phyloP scores from a whole-genome alignment of 1,140 invertebrate genomes.

The Anastrepha obliqua region DNA sequence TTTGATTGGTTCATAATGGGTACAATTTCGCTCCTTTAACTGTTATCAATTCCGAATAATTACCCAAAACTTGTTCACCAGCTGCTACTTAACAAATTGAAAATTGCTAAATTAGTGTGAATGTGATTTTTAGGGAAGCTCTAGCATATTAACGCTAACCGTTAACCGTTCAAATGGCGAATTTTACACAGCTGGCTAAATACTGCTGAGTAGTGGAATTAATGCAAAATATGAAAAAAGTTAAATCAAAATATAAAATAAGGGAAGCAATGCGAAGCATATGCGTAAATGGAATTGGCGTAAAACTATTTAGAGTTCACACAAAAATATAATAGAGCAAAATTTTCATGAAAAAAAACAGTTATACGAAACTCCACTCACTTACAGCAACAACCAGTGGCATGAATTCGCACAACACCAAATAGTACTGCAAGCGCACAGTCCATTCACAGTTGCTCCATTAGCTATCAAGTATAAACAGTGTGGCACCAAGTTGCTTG shows the following conservation, averaged over 20 bases:
- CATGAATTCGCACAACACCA: not conserved
- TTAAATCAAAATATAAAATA: not conserved
- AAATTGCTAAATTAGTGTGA: not conserved
- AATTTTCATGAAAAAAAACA: too few species aligned
- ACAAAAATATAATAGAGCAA: too few species aligned
- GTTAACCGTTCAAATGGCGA: not conserved
- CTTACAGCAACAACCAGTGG: not conserved
- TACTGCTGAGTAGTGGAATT: too few species aligned
- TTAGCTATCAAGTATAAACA: not conserved
- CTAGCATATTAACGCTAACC: not conserved
- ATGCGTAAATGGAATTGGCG: not conserved
- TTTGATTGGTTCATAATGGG: too few species aligned
- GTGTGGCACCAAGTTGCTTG: not conserved
- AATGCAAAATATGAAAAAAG: not conserved
- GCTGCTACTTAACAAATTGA: not conserved
- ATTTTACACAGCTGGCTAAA: not conserved
- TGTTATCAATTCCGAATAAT: not conserved
- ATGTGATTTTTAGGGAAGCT: not conserved
- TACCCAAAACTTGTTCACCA: constrained; percentile 10
- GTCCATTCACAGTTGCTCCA: constrained; percentile 13
- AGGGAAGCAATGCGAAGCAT: not conserved
- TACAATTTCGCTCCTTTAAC: too few species aligned
- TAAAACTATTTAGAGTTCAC: too few species aligned
- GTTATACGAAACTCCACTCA: too few species aligned
- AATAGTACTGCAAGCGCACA: not conserved